These are phyloP conservation scores for Lepidothrix coronata DNA, from an alignment of 2,113 vertebrate genomes.

Conservation along the genomic window DNA sequence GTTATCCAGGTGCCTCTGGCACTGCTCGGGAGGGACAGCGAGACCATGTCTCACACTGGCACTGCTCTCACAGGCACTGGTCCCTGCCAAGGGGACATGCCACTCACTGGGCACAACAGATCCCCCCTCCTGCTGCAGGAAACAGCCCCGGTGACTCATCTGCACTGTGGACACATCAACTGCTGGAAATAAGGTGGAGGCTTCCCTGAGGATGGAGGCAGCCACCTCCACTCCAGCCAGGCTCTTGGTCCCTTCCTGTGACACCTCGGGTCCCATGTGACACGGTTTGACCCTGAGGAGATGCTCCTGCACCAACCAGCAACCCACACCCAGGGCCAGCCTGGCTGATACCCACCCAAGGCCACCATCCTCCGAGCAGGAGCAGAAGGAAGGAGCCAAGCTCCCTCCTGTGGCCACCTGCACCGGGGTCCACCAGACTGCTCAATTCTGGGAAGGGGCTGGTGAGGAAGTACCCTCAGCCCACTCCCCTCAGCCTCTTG, in stretches of 20 bases:
- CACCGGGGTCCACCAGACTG: background rate
- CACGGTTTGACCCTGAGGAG: rapidly evolving
- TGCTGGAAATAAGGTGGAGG: background rate
- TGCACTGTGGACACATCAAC: background rate
- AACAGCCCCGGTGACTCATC: background rate
- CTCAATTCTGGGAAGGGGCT: background rate
- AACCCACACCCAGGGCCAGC: background rate
- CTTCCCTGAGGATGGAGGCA: background rate
- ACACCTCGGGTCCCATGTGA: background rate
- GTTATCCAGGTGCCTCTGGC: background rate
- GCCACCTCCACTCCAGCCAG: background rate
- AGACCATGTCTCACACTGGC: background rate
- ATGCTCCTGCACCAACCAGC: background rate
- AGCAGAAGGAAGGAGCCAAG: slow-evolving; percentile 32
- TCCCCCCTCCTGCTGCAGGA: background rate
- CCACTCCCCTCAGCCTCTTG: background rate
- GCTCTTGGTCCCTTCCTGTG: background rate
- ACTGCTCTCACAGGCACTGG: background rate
- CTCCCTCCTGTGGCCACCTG: slow-evolving; percentile 63
- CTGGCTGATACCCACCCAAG: background rate
- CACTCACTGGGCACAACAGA: background rate
- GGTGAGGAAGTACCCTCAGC: rapidly evolving
- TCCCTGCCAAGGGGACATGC: background rate
- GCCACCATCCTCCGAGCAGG: background rate
- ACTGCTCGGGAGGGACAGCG: rapidly evolving